Evolutionary conservation across 2,113 vertebrate genomes (phyloP).

Genomic region (Rhabdornis inornatus): DNA sequence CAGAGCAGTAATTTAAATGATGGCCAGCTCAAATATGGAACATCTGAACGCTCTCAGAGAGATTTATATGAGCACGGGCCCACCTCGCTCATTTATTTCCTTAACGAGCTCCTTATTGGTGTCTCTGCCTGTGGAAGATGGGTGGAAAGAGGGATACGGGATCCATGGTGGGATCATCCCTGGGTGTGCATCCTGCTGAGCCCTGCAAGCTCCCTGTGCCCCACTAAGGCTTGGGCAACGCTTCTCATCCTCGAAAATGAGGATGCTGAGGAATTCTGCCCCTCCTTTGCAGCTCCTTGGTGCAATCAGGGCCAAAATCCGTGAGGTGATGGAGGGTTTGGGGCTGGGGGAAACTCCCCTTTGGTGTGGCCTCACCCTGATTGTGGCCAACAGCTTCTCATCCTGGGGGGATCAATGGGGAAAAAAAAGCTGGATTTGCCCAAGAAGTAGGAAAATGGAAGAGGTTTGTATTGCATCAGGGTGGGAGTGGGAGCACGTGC

Average conservation of each 20-base stretch:
- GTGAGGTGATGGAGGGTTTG: background rate
- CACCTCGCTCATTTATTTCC: slow-evolving; percentile 68
- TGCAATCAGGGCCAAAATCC: background rate
- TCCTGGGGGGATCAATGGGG: background rate
- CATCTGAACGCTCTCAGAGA: slow-evolving; percentile 59
- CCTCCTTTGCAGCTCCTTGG: background rate
- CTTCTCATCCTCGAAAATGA: background rate
- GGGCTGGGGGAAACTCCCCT: background rate
- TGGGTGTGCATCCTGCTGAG: background rate
- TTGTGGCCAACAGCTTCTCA: background rate
- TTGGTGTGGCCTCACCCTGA: background rate
- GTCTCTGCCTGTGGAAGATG: background rate
- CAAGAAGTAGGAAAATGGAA: background rate
- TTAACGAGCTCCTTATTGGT: slow-evolving; percentile 58
- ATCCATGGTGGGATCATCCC: background rate
- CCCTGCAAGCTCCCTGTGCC: background rate
- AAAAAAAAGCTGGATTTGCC: background rate
- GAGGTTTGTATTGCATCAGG: background rate
- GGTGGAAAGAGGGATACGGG: background rate
- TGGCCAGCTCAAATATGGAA: slow-evolving; percentile 69
- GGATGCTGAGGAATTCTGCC: background rate
- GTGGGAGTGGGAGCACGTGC: background rate
- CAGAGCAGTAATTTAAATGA: slow-evolving; percentile 71
- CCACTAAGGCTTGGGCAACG: fast-evolving
- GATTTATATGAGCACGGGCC: slow-evolving; percentile 66